These are phyloP conservation scores for Otocyon megalotis DNA, from an alignment of 2,113 vertebrate species.

Conservation along the genomic window DNA sequence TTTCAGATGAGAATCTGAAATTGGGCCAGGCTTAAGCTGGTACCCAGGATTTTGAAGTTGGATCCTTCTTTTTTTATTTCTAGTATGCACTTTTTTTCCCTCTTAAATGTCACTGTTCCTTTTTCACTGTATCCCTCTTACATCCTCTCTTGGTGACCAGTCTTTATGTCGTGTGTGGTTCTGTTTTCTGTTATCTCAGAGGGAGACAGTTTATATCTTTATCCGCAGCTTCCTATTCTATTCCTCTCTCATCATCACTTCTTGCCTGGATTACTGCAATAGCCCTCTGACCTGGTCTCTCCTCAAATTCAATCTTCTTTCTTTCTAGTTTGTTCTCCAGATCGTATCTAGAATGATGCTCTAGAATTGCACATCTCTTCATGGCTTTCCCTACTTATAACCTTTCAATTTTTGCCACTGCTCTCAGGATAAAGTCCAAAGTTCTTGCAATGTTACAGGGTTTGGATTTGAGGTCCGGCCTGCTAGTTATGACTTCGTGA, in stretches of 20 bases:
- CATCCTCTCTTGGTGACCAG: background rate
- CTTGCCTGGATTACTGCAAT: background rate
- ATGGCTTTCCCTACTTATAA: background rate
- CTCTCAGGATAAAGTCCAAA: constrained; percentile 1
- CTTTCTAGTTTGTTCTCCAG: background rate
- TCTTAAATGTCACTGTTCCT: background rate
- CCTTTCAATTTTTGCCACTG: background rate
- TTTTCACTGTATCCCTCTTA: background rate
- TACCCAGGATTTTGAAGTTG: constrained; percentile 13
- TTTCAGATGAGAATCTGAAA: constrained; percentile 69
- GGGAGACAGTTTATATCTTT: background rate
- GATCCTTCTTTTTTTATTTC: background rate
- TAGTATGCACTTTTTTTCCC: background rate
- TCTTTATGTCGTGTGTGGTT: background rate
- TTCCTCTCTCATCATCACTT: background rate
- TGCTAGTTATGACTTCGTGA: background rate
- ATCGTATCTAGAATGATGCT: background rate
- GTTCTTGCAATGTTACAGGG: background rate
- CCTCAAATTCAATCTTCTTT: background rate
- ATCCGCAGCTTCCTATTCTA: background rate
- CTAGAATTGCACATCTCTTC: background rate
- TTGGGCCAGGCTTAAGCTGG: background rate
- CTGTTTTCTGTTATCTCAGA: constrained; percentile 8
- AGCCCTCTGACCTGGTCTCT: background rate
- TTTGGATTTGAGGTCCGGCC: background rate